Conservation (phyloP, 2,888 invertebrate species). For the Caenorhabditis afra region DNA sequence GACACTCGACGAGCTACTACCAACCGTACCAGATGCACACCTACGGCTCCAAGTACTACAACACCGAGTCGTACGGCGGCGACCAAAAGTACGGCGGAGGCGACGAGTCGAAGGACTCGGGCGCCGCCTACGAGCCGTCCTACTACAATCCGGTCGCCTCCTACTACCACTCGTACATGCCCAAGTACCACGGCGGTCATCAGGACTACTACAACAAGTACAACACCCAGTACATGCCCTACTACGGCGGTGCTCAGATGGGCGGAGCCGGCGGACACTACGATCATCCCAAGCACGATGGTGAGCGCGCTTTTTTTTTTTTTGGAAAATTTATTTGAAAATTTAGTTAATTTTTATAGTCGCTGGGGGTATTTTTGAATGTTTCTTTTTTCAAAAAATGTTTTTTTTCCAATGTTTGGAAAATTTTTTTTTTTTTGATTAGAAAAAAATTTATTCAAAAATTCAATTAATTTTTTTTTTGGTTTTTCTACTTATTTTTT, state of each 20-base stretch:
- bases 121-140: slow-evolving; percentile 34
- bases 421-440: too few relatives aligned
- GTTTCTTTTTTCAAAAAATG: too few relatives aligned
- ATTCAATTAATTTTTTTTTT: background rate
- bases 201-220: slow-evolving; percentile 50
- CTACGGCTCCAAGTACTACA: slow-evolving; percentile 58
- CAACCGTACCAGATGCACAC: slow-evolving; percentile 45
- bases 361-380: too few relatives aligned
- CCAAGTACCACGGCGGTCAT: slow-evolving; percentile 54
- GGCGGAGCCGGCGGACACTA: slow-evolving; percentile 26
- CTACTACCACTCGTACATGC: slow-evolving; percentile 57
- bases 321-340: too few relatives aligned
- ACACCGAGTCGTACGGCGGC: slow-evolving; percentile 56
- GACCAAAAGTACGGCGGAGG: slow-evolving; percentile 38
- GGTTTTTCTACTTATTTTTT: background rate
- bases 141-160: slow-evolving; percentile 53
- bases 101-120: too few relatives aligned
- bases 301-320: slow-evolving; percentile 8
- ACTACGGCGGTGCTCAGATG: slow-evolving; percentile 38
- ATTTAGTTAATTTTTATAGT: too few relatives aligned
- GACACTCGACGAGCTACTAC: slow-evolving; percentile 54
- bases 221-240: slow-evolving; percentile 52
- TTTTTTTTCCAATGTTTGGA: too few relatives aligned
- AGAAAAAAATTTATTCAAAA: too few relatives aligned
- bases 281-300: slow-evolving; percentile 53